These are phyloP conservation scores for Amiota communis DNA, from an alignment of 2,888 invertebrate species.

Conservation along the genomic window DNA sequence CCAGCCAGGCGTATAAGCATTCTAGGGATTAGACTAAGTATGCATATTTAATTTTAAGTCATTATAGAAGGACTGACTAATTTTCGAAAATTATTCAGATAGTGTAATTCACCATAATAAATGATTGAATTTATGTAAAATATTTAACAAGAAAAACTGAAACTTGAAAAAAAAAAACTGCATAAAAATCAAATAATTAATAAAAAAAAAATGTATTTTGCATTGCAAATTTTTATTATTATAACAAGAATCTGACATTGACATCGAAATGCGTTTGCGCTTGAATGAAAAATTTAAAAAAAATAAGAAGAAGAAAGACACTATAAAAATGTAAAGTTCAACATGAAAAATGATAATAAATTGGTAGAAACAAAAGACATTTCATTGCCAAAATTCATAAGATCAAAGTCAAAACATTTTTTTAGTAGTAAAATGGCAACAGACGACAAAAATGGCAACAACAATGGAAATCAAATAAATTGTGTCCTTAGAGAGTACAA, in stretches of 20 bases:
- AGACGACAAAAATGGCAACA: background rate
- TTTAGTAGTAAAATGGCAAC: background rate
- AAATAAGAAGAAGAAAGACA: conserved; percentile 24
- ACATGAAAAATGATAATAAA: conserved; percentile 22
- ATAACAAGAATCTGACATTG: conserved; percentile 10
- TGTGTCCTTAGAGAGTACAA: too few species aligned
- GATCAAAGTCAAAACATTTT: conserved; percentile 36
- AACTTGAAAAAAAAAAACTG: conserved; percentile 17
- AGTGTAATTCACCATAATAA: too few species aligned
- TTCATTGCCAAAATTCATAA: conserved; percentile 24
- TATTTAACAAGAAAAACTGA: conserved; percentile 16
- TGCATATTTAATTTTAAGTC: background rate
- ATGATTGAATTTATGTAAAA: too few species aligned
- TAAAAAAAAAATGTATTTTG: conserved; percentile 38
- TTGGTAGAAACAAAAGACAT: background rate
- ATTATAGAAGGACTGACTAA: too few species aligned
- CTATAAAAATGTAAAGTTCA: conserved; percentile 35
- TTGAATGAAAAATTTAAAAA: conserved; percentile 16
- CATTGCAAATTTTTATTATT: conserved; percentile 40
- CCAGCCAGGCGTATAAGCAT: too few species aligned
- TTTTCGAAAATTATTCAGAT: too few species aligned
- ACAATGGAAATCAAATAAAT: background rate
- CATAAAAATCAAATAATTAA: conserved; percentile 21
- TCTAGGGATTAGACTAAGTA: background rate
- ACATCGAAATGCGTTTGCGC: conserved; percentile 20